Percentiles rank a stretch among this genome's conserved stretches.
Evolutionary conservation across 2,888 invertebrate species (phyloP).

Genomic region (Lycaena phlaeas): DNA sequence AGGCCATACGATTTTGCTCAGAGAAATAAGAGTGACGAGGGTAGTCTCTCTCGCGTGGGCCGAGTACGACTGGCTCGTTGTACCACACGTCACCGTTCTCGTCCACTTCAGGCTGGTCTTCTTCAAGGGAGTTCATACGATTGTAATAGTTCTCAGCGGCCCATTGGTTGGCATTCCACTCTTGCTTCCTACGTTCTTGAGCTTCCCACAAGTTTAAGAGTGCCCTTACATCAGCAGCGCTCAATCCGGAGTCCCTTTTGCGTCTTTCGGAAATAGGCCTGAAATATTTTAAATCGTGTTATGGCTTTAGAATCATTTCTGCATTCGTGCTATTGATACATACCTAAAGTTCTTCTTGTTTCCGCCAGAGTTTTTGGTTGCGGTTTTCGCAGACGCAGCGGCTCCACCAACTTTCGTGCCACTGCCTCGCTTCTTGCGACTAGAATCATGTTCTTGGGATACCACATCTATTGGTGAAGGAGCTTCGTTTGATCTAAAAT

Average conservation of each 20-base stretch:
- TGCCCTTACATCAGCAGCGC: slow-evolving; percentile 75
- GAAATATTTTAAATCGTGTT: slow-evolving; percentile 16
- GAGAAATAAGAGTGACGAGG: slow-evolving; percentile 62
- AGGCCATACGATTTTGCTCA: slow-evolving; percentile 59
- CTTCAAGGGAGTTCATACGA: slow-evolving; percentile 47
- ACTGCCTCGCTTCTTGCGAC: slow-evolving; percentile 55
- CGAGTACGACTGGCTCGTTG: slow-evolving; percentile 71
- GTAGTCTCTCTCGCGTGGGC: slow-evolving; percentile 50
- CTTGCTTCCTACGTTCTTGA: slow-evolving; percentile 67
- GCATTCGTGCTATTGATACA: too few species aligned
- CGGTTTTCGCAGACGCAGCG: slow-evolving; percentile 59
- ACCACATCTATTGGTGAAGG: slow-evolving; percentile 45
- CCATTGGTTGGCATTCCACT: slow-evolving; percentile 62
- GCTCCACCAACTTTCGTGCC: slow-evolving; percentile 62
- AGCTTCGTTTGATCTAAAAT: slow-evolving; percentile 44
- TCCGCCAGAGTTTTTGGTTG: slow-evolving; percentile 59
- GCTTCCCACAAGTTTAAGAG: slow-evolving; percentile 75
- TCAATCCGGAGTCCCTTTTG: slow-evolving; percentile 74
- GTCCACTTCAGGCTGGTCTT: slow-evolving; percentile 63
- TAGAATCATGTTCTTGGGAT: slow-evolving; percentile 43
- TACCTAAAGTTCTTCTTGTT: slow-evolving; percentile 65
- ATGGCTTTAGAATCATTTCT: too few species aligned
- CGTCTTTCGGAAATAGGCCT: slow-evolving; percentile 65
- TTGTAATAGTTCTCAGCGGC: slow-evolving; percentile 53
- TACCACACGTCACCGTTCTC: slow-evolving; percentile 74